Conservation (phyloP, 2,797 vertebrate genomes). For the Pseudochirops corinnae region DNA sequence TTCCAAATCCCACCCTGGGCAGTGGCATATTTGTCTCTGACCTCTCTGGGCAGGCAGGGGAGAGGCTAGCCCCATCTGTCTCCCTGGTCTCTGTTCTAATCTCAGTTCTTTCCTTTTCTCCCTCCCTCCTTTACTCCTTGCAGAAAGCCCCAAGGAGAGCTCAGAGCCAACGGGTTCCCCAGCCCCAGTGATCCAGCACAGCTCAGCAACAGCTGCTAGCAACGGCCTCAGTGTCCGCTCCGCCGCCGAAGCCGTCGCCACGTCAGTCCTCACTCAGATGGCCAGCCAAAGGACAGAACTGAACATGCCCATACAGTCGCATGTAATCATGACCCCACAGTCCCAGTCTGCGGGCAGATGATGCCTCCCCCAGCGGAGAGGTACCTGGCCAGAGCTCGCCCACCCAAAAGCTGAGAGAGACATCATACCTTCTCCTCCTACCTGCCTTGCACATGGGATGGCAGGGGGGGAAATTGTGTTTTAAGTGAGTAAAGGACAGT, state of each 20-base stretch:
- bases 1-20: background rate
- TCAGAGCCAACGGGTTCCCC: conserved; percentile 94
- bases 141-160: conserved; percentile 94
- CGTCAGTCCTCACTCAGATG: conserved; percentile 97
- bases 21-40: background rate
- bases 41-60: conserved; percentile 39
- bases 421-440: conserved; percentile 61
- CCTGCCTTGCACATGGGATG: conserved; percentile 69
- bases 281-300: conserved; percentile 92
- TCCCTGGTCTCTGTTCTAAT: conserved; percentile 60
- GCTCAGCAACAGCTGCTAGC: conserved; percentile 91
- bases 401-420: conserved; percentile 69
- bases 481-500: conserved; percentile 82
- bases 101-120: conserved; percentile 60
- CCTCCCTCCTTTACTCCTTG: conserved; percentile 61
- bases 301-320: conserved; percentile 87
- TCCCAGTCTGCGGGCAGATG: conserved; percentile 97
- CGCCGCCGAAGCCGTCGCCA: conserved; percentile 95
- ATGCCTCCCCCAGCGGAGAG: conserved; percentile 84
- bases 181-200: conserved; percentile 95
- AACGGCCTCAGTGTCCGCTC: conserved; percentile 94
- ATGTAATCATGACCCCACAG: conserved; percentile 98
- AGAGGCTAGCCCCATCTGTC: conserved; percentile 25
- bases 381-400: conserved; percentile 77
- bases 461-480: conserved; percentile 67